phyloP scores from a whole-genome alignment of 2,113 vertebrate genomes.

The Varanus komodoensis region DNA sequence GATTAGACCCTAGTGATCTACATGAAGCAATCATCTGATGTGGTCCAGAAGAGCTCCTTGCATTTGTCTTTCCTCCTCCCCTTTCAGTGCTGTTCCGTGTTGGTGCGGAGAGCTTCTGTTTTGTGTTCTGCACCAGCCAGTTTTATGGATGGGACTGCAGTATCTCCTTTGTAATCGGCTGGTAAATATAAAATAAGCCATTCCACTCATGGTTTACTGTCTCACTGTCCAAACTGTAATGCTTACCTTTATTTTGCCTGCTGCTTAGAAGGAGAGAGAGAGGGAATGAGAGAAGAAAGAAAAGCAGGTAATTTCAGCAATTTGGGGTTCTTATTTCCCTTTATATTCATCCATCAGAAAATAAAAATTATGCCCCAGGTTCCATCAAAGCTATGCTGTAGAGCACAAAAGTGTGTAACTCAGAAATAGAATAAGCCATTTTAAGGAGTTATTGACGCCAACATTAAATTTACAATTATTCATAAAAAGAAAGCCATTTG shows the following conservation, averaged over 20 bases:
- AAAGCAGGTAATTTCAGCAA: constrained; percentile 60
- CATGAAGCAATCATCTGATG: not conserved
- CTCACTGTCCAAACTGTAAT: constrained; percentile 50
- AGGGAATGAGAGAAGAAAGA: not conserved
- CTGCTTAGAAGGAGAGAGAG: constrained; percentile 12
- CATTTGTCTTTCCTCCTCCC: not conserved
- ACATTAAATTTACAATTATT: constrained; percentile 79
- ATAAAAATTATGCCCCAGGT: constrained; percentile 60
- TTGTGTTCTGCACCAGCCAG: not conserved
- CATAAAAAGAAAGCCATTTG: constrained; percentile 74
- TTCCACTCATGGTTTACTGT: constrained; percentile 43
- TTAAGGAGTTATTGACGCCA: constrained; percentile 73
- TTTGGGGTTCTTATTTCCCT: constrained; percentile 54
- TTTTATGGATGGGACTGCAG: not conserved
- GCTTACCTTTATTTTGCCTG: constrained; percentile 20
- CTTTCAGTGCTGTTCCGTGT: not conserved
- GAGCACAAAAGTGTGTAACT: constrained; percentile 67
- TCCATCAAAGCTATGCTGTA: constrained; percentile 66
- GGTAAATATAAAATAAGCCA: constrained; percentile 25
- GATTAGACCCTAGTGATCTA: not conserved
- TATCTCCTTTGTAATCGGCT: constrained; percentile 23
- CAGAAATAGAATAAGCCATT: constrained; percentile 65
- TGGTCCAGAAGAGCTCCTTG: not conserved
- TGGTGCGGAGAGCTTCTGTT: not conserved
- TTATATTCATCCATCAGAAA: constrained; percentile 40